Evolutionary conservation across 1,140 invertebrate genomes (phyloP).

Genomic region (Drosophila kanapiae): DNA sequence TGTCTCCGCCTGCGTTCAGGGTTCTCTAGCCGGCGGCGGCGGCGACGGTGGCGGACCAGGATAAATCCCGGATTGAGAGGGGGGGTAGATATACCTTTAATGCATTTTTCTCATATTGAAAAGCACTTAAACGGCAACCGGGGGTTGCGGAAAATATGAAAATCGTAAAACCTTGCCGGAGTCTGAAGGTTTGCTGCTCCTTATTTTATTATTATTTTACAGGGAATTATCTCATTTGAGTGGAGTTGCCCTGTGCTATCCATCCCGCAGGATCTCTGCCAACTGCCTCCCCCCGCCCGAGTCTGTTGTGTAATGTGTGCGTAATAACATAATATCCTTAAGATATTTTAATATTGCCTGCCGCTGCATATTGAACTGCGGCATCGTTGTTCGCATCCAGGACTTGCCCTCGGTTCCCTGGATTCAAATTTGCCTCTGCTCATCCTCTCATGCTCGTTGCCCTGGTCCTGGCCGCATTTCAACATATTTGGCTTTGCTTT

Average conservation of each 20-base stretch:
- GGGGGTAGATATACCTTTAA: slow-evolving; percentile 67
- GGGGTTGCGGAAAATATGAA: slow-evolving; percentile 76
- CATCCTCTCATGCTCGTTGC: slow-evolving; percentile 36
- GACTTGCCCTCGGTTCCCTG: slow-evolving; percentile 9
- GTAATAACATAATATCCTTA: slow-evolving; percentile 85
- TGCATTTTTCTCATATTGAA: slow-evolving; percentile 80
- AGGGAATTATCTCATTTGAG: slow-evolving; percentile 85
- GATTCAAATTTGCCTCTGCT: slow-evolving; percentile 14
- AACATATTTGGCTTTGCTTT: slow-evolving; percentile 83
- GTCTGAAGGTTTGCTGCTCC: slow-evolving; percentile 48
- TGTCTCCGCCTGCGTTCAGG: slow-evolving; percentile 7
- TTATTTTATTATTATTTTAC: slow-evolving; percentile 85
- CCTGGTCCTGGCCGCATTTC: slow-evolving; percentile 76
- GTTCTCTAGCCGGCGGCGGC: slow-evolving; percentile 65
- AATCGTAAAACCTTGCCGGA: slow-evolving; percentile 58
- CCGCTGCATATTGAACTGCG: slow-evolving; percentile 83
- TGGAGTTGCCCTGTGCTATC: slow-evolving; percentile 58
- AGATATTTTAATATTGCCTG: slow-evolving; percentile 84
- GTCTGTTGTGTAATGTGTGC: slow-evolving; percentile 75
- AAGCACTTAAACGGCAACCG: slow-evolving; percentile 74
- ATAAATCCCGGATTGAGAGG: neutral
- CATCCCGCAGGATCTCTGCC: slow-evolving; percentile 2
- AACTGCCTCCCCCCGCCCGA: neutral
- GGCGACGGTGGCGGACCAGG: slow-evolving; percentile 18
- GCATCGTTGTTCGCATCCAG: slow-evolving; percentile 34